Evolutionary conservation across 2,797 vertebrate genomes (phyloP).

Genomic region (Lutjanus campechanus): DNA sequence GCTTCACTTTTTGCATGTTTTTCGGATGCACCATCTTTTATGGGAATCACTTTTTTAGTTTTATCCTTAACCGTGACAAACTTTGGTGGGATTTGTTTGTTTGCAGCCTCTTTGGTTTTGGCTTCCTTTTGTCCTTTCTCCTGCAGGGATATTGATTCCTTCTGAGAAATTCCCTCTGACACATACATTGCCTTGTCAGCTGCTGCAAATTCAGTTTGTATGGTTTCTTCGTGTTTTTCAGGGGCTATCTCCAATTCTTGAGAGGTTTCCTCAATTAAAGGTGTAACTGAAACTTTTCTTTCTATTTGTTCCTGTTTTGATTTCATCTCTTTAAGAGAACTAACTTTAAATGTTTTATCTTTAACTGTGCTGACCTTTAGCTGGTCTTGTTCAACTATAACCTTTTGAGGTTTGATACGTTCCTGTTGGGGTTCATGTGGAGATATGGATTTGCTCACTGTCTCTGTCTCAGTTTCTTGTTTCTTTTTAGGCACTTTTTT

Average conservation of each 20-base stretch:
- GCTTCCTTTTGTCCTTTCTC: background rate
- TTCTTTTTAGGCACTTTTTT: background rate
- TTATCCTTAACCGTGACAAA: background rate
- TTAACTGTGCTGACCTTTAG: too few species aligned
- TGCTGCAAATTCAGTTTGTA: background rate
- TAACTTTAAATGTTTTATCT: too few species aligned
- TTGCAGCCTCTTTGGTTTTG: background rate
- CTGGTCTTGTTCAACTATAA: too few species aligned
- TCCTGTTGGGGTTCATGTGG: too few species aligned
- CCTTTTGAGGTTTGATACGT: too few species aligned
- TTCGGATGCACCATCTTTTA: too few species aligned
- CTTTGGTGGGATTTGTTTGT: background rate
- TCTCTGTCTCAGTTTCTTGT: background rate
- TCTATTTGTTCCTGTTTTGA: background rate
- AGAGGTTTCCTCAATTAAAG: too few species aligned
- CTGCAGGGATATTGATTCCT: background rate
- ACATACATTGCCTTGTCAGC: background rate
- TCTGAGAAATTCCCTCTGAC: background rate
- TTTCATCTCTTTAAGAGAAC: background rate
- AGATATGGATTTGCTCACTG: too few species aligned
- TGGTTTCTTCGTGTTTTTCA: background rate
- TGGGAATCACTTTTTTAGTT: background rate
- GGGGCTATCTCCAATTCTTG: accelerated
- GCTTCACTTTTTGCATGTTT: too few species aligned
- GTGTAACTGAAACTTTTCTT: background rate